phyloP scores from a whole-genome alignment of 2,888 invertebrate genomes.

The Neria commutata region DNA sequence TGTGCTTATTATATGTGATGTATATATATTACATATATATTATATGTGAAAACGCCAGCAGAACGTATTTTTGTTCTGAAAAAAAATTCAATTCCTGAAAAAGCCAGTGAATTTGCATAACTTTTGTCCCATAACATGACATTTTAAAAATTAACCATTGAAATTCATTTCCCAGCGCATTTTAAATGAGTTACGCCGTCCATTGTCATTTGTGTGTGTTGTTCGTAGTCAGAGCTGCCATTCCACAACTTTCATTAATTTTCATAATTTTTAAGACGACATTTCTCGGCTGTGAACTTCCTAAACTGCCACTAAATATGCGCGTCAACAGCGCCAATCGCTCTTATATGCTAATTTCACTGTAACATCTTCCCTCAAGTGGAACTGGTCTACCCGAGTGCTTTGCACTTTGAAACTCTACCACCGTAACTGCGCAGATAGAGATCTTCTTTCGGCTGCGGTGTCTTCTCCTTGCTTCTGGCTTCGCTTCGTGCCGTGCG shows the following conservation, averaged over 20 bases:
- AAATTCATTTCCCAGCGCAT: conserved; percentile 23
- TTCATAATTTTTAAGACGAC: conserved; percentile 24
- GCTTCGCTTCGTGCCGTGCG: neutral
- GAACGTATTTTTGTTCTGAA: too few relatives aligned
- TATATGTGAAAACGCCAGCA: neutral
- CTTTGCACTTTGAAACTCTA: neutral
- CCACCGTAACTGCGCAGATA: neutral
- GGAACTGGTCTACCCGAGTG: conserved; percentile 17
- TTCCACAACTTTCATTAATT: conserved; percentile 20
- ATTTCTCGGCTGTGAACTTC: conserved; percentile 1
- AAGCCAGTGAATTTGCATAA: conserved; percentile 1
- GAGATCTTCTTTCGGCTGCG: neutral
- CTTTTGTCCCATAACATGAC: conserved; percentile 8
- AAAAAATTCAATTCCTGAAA: neutral
- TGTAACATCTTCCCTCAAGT: conserved; percentile 22
- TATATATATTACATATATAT: neutral
- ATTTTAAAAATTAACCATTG: neutral
- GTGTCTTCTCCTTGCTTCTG: too few relatives aligned
- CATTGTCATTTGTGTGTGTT: neutral
- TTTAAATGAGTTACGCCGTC: conserved; percentile 21
- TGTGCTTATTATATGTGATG: too few relatives aligned
- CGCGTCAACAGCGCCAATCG: conserved; percentile 25
- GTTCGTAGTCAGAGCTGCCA: neutral
- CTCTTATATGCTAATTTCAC: conserved; percentile 26
- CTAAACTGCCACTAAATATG: conserved; percentile 21